Evolutionary conservation across 2,797 vertebrate species (phyloP), one percentile per base, ranked within the genome.

Genomic region (Merluccius polli): DNA sequence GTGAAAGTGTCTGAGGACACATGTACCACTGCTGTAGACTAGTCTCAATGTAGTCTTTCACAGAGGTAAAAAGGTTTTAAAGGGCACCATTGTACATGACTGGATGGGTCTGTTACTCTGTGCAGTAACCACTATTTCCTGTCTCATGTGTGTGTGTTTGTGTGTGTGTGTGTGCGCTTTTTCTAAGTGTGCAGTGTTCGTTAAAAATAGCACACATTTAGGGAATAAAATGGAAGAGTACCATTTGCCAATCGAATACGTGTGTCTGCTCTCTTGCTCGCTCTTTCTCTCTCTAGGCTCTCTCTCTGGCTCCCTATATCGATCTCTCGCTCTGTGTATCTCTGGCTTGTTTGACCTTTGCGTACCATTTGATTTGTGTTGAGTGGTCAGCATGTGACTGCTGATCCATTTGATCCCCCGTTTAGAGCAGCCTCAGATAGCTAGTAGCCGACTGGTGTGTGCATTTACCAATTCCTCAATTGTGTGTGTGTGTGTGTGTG

Each of bases 151-250:
- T 71, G 27, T 24, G 41, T 71, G 32, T 16, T 32, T 67, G 59
- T 11, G 59, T 67, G 33, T 7, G 33, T 21, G 59, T 18, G 68
- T 36, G 41, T 5, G 75, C 29, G 75, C 67, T 21, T 35, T 69
- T 69, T 67, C 24, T 67, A 11, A 63, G 13, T 27, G 24, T 15
- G 30, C 67, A 69, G 67, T 30, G 85, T 75, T 86, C 76, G 78
- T 78, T 84, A 79, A 75, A 76, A 78, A 87, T 81, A 81, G 76
- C 78, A 88, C 87, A 88, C 88, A 87, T 85, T 90, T 77, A 80
- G 82, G 82, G 87, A 90, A 90, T 91, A 87, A 90, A 80, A 88
- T 92, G 86, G 88, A 88, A 83, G 73, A 15, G 16, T 21, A 85
- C 90, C 91, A 91, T 63, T 63, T 63, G 59, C 4, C 48, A 59